Percentiles rank a stretch among this genome's conserved stretches.
Conservation (phyloP, 2,797 vertebrate species). For the Sebastes alutus region DNA sequence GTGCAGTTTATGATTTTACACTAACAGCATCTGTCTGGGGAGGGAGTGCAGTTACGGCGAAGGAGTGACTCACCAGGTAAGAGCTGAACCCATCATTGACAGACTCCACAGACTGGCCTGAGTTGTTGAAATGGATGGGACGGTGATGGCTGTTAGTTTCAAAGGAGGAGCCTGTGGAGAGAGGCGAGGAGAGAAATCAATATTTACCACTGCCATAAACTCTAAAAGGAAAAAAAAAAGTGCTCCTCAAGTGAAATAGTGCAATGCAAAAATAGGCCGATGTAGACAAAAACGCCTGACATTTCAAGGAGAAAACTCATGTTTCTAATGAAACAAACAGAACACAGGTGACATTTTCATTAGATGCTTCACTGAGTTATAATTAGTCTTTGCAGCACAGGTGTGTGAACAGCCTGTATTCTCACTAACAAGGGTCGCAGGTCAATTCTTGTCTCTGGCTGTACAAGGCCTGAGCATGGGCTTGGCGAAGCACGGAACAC, state of each 20-base stretch:
- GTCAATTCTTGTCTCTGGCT: constrained; percentile 60
- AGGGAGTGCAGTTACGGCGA: background rate
- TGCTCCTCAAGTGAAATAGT: background rate
- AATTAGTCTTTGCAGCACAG: constrained; percentile 62
- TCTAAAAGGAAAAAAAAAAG: constrained; percentile 14
- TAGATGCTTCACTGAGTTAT: constrained; percentile 50
- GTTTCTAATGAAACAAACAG: constrained; percentile 36
- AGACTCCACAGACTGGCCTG: constrained; percentile 89
- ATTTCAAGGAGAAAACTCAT: constrained; percentile 22
- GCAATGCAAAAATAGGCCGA: background rate
- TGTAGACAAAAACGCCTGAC: background rate
- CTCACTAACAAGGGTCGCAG: constrained; percentile 66
- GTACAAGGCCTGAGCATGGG: constrained; percentile 36
- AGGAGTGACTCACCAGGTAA: constrained; percentile 88
- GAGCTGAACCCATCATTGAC: constrained; percentile 90
- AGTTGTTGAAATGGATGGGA: constrained; percentile 81
- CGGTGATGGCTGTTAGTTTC: constrained; percentile 92
- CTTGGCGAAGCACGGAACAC: constrained; percentile 51
- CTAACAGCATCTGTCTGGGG: background rate
- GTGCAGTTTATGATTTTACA: background rate
- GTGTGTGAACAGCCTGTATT: constrained; percentile 66
- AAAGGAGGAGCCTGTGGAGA: constrained; percentile 91
- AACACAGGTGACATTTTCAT: constrained; percentile 46
- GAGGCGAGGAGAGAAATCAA: constrained; percentile 27
- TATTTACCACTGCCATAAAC: constrained; percentile 30